Percentiles rank a stretch among this genome's conserved stretches.
These are phyloP conservation scores for Lagothrix lagotricha DNA, from an alignment of 2,797 vertebrate species.

Conservation along the genomic window DNA sequence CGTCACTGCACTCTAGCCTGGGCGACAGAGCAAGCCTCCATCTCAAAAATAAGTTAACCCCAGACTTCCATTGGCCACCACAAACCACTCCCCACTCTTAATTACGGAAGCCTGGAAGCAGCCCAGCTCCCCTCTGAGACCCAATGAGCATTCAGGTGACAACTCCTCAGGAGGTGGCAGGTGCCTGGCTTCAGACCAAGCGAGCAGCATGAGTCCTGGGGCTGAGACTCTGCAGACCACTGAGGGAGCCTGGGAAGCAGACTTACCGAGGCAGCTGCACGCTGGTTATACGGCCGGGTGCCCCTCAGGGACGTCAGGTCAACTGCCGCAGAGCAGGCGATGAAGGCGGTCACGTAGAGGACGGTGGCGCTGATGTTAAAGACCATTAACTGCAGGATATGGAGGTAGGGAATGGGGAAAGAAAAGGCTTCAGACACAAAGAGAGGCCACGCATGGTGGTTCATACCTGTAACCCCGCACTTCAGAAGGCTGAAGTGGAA, in stretches of 20 bases:
- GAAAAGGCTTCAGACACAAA: not conserved
- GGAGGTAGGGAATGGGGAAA: not conserved
- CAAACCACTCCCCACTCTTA: not conserved
- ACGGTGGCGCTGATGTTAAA: conserved; percentile 85
- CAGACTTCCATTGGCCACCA: not conserved
- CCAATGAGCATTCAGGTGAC: not conserved
- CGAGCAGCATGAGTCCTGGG: not conserved
- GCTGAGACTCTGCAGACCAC: not conserved
- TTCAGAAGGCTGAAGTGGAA: not conserved
- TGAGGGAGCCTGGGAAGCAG: not conserved
- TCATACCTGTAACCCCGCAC: not conserved
- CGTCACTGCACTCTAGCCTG: not conserved
- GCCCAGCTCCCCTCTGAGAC: not conserved
- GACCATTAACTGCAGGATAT: conserved; percentile 80
- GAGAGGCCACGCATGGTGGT: not conserved
- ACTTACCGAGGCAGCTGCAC: conserved; percentile 92
- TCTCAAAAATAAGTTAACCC: not conserved
- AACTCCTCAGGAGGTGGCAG: not conserved
- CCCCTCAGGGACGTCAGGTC: not conserved
- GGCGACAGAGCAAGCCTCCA: not conserved
- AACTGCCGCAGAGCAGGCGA: conserved; percentile 85
- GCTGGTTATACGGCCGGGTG: conserved; percentile 79
- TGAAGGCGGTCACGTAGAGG: conserved; percentile 91
- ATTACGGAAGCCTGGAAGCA: not conserved
- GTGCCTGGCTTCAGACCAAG: not conserved